Evolutionary conservation across 2,797 vertebrate species (phyloP), one percentile per base, ranked within the genome.

Genomic region (Poecile montanus): DNA sequence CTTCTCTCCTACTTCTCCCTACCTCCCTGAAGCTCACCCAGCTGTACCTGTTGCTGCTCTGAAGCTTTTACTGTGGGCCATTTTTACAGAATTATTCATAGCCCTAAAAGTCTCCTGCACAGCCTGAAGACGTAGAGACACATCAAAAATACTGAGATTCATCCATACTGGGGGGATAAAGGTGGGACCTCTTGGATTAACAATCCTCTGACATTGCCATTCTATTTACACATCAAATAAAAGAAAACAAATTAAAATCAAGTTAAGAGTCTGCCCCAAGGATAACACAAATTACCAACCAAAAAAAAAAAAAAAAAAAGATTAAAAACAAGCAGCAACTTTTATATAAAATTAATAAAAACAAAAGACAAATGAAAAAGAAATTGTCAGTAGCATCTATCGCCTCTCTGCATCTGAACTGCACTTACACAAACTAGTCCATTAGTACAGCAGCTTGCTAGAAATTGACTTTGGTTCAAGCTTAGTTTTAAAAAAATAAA

Each of bases 401-500:
- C 97, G 98, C 97, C 96, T 98, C 98, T 98, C 98, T 97, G 98
- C 97, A 96, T 98, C 97, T 98, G 98, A 98, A 98, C 98, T 97
- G 98, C 98, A 98, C 98, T 97, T 97, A 98, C 87, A 98, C 95
- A 98, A 98, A 98, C 98, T 97, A 97, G 97, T 98, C 97, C 98
- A 98, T 98, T 98, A 99, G 99, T 99, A 99, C 99, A 99, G 99
- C 99, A 99, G 98, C 99, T 98, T 98, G 98, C 98, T 99, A 99
- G 98, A 98, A 99, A 99, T 99, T 98, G 98, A 99, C 99, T 99
- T 99, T 99, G 99, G 99, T 99, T 99, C 98, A 99, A 99, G 99
- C 99, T 99, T 99, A 97, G 97, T 99, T 98, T 98, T 97, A 98
- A 98, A 99, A 99, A 99, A 98, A 98, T 99, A 97, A 97, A 96